A percentile compares a stretch with the other conserved stretches of the same genome.
phyloP scores from a whole-genome alignment of 2,113 vertebrate species.

The Willisornis vidua region DNA sequence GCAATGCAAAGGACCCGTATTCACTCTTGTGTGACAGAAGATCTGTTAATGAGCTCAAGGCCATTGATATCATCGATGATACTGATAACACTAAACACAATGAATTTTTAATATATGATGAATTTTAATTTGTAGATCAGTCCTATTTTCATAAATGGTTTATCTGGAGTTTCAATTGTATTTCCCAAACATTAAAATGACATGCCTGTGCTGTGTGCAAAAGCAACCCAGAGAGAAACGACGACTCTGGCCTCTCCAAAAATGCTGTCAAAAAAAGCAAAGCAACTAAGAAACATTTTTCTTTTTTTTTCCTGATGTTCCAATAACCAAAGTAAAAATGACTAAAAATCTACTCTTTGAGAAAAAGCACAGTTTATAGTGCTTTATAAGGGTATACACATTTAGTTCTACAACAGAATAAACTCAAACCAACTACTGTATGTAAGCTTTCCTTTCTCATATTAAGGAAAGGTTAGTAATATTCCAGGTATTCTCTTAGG shows the following conservation, averaged over 20 bases:
- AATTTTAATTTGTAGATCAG: background rate
- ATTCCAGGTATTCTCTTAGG: background rate
- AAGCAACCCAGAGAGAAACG: background rate
- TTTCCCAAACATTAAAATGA: background rate
- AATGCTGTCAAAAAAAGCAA: background rate
- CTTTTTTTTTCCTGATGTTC: background rate
- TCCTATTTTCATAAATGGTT: background rate
- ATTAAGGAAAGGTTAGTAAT: background rate
- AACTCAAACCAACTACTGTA: background rate
- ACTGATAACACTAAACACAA: background rate
- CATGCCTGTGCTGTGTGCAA: background rate
- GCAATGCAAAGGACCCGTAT: background rate
- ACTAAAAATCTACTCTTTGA: background rate
- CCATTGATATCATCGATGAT: background rate
- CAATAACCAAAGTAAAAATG: background rate
- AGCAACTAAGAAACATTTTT: background rate
- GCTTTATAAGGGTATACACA: background rate
- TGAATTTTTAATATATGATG: background rate
- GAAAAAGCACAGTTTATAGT: background rate
- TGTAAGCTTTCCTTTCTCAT: background rate
- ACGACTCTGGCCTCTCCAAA: fast-evolving
- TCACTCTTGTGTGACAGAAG: background rate
- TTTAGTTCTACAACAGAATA: background rate
- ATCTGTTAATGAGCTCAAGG: slow-evolving; percentile 30
- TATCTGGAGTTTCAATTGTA: background rate